Conservation (phyloP, 2,888 invertebrate species). For the Melipona beecheii region DNA sequence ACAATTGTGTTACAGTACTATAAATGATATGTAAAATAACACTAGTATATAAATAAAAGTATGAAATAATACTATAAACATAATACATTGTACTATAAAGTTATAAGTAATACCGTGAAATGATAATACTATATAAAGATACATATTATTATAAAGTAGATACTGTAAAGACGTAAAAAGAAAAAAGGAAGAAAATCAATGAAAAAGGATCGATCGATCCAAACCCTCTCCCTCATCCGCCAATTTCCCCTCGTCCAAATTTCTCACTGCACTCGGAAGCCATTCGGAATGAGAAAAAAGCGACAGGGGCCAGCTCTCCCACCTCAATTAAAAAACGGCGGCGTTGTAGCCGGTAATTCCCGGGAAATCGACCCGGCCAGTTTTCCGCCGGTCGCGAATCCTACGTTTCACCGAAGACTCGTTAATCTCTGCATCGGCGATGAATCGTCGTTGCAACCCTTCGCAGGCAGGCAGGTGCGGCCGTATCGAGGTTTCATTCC, state of each 20-base stretch:
- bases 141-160: too few species aligned
- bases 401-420: slow-evolving; percentile 22
- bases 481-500: slow-evolving; percentile 71
- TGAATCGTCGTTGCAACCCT: slow-evolving; percentile 67
- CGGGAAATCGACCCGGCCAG: slow-evolving; percentile 29
- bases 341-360: slow-evolving; percentile 32
- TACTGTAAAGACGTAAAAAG: too few species aligned
- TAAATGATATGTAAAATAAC: too few species aligned
- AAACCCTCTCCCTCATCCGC: neutral
- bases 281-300: neutral
- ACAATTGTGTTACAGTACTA: too few species aligned
- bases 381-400: slow-evolving; percentile 19
- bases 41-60: too few species aligned
- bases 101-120: too few species aligned
- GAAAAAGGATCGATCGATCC: neutral
- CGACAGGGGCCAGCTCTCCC: neutral
- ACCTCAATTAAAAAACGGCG: slow-evolving; percentile 10
- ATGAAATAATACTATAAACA: too few species aligned
- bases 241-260: neutral
- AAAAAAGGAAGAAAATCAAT: neutral
- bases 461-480: slow-evolving; percentile 58
- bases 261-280: neutral
- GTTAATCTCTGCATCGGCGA: slow-evolving; percentile 69
- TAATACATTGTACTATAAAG: too few species aligned
- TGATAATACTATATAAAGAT: too few species aligned